Evolutionary conservation across 2,113 vertebrate genomes (phyloP).

Genomic region (Phoenicopterus ruber): DNA sequence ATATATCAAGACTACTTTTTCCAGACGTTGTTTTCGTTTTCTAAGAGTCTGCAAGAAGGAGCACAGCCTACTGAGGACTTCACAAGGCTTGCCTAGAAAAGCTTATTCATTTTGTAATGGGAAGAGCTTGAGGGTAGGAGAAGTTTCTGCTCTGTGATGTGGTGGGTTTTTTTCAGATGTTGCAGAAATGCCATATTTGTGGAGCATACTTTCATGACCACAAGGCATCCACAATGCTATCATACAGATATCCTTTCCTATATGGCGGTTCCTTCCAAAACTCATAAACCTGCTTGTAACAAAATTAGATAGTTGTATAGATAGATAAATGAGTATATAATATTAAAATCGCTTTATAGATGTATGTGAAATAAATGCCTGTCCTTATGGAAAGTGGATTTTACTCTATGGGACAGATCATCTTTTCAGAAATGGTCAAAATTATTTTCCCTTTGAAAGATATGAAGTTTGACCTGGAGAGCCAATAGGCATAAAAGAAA

Average conservation of each 20-base stretch:
- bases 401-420: neutral
- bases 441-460: conserved; percentile 10
- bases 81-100: neutral
- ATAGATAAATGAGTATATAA: neutral
- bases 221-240: neutral
- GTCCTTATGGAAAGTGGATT: neutral
- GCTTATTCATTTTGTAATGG: neutral
- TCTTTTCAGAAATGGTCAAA: neutral
- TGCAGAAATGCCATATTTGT: neutral
- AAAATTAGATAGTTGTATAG: neutral
- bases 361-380: neutral
- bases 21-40: conserved; percentile 10
- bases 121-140: neutral
- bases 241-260: neutral
- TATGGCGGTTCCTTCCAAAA: neutral
- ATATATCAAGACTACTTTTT: neutral
- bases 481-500: neutral
- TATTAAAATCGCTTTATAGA: neutral
- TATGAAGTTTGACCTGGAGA: neutral
- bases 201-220: neutral
- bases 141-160: neutral
- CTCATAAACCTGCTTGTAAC: neutral
- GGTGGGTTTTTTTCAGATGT: neutral
- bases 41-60: neutral
- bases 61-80: neutral